Evolutionary conservation across 2,797 vertebrate species (phyloP).

Genomic region (Lepilemur ruficaudatus): DNA sequence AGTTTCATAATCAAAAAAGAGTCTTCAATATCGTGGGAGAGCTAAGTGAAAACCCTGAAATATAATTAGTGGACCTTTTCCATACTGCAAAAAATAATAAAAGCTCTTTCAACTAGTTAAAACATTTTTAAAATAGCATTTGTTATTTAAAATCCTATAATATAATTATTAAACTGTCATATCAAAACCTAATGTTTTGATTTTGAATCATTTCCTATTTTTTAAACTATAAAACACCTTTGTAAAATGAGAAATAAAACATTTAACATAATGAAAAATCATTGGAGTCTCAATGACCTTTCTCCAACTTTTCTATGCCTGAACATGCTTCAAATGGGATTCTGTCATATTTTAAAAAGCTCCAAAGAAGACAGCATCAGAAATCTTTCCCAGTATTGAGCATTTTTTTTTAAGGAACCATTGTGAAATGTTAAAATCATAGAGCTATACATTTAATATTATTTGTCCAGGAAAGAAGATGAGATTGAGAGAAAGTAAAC

Average conservation of each 20-base stretch:
- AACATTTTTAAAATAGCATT: background rate
- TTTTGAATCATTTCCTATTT: slow-evolving; percentile 8
- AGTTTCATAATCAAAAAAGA: background rate
- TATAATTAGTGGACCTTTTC: background rate
- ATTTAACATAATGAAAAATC: slow-evolving; percentile 14
- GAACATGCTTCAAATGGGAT: background rate
- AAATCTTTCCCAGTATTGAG: background rate
- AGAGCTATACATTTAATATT: background rate
- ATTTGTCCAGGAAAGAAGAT: background rate
- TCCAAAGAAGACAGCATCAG: background rate
- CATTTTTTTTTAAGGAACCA: background rate
- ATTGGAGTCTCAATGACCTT: background rate
- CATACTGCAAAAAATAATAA: background rate
- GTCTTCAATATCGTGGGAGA: background rate
- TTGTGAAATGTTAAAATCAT: slow-evolving; percentile 24
- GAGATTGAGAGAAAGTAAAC: background rate
- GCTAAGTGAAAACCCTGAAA: background rate
- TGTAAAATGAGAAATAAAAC: background rate
- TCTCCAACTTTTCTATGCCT: background rate
- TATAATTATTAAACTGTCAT: background rate
- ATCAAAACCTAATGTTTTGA: slow-evolving; percentile 37
- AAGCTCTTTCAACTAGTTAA: background rate
- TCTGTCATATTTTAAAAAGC: background rate
- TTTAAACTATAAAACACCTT: background rate
- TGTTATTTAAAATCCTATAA: background rate